These are phyloP conservation scores for Nephrotoma appendiculata DNA, from an alignment of 2,888 invertebrate genomes.

Conservation along the genomic window DNA sequence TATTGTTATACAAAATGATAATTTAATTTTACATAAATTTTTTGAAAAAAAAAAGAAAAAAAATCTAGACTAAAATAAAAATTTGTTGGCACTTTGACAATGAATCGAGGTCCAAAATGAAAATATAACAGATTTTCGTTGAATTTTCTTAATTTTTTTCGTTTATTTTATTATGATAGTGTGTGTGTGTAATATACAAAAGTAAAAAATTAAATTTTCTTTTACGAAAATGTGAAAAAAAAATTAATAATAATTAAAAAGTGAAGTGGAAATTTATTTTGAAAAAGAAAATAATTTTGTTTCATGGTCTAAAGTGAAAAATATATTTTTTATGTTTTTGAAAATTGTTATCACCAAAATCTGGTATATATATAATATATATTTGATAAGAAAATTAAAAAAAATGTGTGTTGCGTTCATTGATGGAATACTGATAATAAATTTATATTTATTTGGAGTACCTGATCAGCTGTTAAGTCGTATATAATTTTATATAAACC, in stretches of 20 bases:
- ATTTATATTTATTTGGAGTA: neutral
- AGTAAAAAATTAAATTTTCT: neutral
- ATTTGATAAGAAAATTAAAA: no score
- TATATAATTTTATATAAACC: neutral
- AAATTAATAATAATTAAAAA: neutral
- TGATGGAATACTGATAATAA: neutral
- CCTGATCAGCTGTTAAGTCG: neutral
- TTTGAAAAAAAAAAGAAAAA: neutral
- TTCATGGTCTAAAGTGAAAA: neutral
- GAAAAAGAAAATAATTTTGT: neutral
- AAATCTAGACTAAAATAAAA: neutral
- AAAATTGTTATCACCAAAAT: neutral
- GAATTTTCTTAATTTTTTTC: neutral
- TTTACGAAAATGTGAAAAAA: neutral
- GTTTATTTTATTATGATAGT: neutral
- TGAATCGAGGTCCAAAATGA: conserved; percentile 7
- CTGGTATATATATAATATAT: neutral
- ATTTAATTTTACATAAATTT: neutral
- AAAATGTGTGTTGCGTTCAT: neutral
- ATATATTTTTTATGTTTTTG: neutral
- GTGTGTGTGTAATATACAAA: neutral
- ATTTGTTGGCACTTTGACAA: conserved; percentile 8
- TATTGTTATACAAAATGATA: neutral
- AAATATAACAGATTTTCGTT: neutral
- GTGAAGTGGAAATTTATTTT: neutral